Base-by-base conservation (phyloP, 2,888 invertebrate species). In the Parochlus steinenii region DNA sequence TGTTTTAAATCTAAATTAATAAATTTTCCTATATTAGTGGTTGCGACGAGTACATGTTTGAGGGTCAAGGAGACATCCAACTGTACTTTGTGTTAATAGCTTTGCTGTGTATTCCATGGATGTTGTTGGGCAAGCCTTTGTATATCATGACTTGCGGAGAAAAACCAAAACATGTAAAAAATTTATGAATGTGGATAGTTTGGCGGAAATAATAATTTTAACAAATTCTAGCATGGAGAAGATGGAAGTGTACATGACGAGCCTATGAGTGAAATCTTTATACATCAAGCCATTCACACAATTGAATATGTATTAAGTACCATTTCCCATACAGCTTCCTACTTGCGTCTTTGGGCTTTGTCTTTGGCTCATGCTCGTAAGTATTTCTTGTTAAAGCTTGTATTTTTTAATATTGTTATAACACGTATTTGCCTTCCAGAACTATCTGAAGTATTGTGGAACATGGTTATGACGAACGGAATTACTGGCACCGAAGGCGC, bases 301-400 rank as follows among this genome's bases (percentile, higher is more conserved):
- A 92, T 95, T 41, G 95, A 95, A 63, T 97, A 87, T 51, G 87
- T 90, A 42, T 70, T 95, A 42, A 90, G 92, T 48, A 92, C 92
- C 39, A 79, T 97, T 44, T 93, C 93, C 0, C 92, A 97, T 54
- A 95, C 95, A 0, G 95, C 95, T 2, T 93, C 92, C 0, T 95
- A 95, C 55, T 70, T 95, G 26, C 83, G 95, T 48, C 65, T 97
- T 42, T 95, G 95, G 95, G 95, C 95, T 7, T 61, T 97, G 46
- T 92, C 92, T 30, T 66, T 95, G 40, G 95, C 95, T 46, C 95
- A 95, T 62, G 83, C 87, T 41, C 87, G 87, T 86, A 66, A 67
- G 71, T 68, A 14, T 15, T 29, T 7, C 7, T 16, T 16, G 14
- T 29, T 7, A 29, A 6, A 12, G 8, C 22, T 22, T 22, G 22